phyloP scores from a whole-genome alignment of 2,113 vertebrate genomes.

The Ovis aries region ARS-UI_Ramb_v3.0 NC_056061.1:23761501-23762000 shows the following conservation, averaged over 20 bases:
- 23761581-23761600: background rate
- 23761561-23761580: background rate
- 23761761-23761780: background rate
- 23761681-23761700: background rate
- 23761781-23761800: background rate
- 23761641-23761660: background rate
- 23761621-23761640: background rate
- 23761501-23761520: background rate
- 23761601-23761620: background rate
- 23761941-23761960: conserved; percentile 89
- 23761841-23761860: background rate
- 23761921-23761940: conserved; percentile 86
- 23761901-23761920: conserved; percentile 89
- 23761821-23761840: conserved; percentile 9
- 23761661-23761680: background rate
- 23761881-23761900: conserved; percentile 89
- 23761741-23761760: background rate
- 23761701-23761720: background rate
- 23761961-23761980: conserved; percentile 87
- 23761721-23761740: background rate
- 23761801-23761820: background rate
- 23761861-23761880: conserved; percentile 31
- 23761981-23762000: conserved; percentile 88
- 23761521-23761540: background rate
- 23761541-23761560: background rate